Base-by-base conservation (phyloP, 2,888 invertebrate genomes). In the Ornithoptera priamus region DNA sequence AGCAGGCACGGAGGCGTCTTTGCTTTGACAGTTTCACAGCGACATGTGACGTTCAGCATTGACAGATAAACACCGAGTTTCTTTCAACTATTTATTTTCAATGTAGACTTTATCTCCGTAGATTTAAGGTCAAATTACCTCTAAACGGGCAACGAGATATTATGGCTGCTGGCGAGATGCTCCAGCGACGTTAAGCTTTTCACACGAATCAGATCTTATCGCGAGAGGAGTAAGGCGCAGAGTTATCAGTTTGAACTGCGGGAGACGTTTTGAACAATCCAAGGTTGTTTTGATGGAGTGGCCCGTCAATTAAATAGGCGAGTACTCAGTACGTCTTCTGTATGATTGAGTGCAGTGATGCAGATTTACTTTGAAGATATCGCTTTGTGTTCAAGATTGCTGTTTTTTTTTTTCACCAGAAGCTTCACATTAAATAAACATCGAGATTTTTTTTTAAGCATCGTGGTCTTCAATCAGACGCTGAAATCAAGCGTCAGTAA, bases 251-350 rank as follows among this genome's bases (percentile, higher is more conserved):
- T 70, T 70, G 46, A 42, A 57, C 62, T 72, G 72, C 70, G 60
- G 73, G 67, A 36, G 72, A 72, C 73, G 76, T 80, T 83, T 78
- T 84, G 79, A 73, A 77, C 70, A 75, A 82, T 84, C 81, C 84
- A 85, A 84, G 86, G 85, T 85, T 87, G 84, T 86, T 87, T 86
- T 92, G 90, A 91, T 90, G 85, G 90, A 92, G 90, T 90, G 88
- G 86, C 80, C 85, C 85, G 90, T 90, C 92, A 91, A 90, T 91
- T 90, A 91, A 86, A 85, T 84, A 83, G 84, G 84, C 85, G 85
- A 87, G 86, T 86, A 85, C 85, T 87, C 84, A 78, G 83, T 81
- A 82, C 82, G 82, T 86, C 84, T 83, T 80, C 78, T 80, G 80
- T 84, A 82, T 90, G 91, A 90, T 89, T 87, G 90, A 90, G 88